A percentile compares a stretch with the other conserved stretches of the same genome.
phyloP scores from a whole-genome alignment of 2,113 vertebrate genomes.

The Engraulis encrasicolus region DNA sequence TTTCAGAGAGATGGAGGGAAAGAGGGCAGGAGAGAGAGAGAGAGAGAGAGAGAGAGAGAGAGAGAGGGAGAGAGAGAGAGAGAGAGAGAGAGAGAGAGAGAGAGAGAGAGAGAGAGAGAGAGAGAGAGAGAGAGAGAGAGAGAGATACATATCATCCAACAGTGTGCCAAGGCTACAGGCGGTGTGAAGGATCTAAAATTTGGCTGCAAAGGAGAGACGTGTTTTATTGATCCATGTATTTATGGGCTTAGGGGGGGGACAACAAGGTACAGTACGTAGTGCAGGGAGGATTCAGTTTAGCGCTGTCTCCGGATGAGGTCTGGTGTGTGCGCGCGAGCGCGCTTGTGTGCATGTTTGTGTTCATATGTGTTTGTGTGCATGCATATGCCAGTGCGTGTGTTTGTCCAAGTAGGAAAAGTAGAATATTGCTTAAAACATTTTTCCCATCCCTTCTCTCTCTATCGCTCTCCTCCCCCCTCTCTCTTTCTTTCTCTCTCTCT shows the following conservation, averaged over 20 bases:
- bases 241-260: background rate
- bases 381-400: background rate
- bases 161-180: background rate
- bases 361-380: background rate
- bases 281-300: background rate
- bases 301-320: background rate
- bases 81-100: background rate
- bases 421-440: too few relatives aligned
- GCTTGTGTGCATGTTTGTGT: background rate
- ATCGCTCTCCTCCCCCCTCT: background rate
- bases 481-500: background rate
- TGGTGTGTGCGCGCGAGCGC: background rate
- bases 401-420: background rate
- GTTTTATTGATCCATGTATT: slow-evolving; percentile 5
- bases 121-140: background rate
- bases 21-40: background rate
- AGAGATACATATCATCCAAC: background rate
- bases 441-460: background rate
- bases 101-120: background rate
- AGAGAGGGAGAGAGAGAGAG: background rate
- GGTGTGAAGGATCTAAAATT: background rate
- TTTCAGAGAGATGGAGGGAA: background rate
- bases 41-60: background rate
- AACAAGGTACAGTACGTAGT: background rate
- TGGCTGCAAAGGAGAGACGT: background rate